These are phyloP conservation scores for Scolopax rusticola DNA, from an alignment of 2,797 vertebrate genomes.

Conservation along the genomic window DNA sequence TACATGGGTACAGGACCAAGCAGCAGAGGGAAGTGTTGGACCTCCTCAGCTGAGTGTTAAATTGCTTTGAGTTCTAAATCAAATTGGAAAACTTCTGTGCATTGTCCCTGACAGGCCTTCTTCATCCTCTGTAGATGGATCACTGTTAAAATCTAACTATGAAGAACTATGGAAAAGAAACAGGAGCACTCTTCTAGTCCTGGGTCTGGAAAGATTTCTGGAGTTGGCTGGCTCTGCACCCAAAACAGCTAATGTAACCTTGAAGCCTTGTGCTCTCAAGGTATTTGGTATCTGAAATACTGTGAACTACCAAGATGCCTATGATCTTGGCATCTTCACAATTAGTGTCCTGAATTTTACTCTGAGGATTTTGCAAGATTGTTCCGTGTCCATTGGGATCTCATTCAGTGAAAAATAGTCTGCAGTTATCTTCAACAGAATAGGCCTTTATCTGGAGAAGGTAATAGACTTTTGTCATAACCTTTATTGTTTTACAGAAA, in stretches of 20 bases:
- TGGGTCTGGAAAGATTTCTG: not conserved
- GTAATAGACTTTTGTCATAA: not conserved
- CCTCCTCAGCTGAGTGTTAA: not conserved
- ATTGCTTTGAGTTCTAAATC: not conserved
- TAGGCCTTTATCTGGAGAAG: not conserved
- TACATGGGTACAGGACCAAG: not conserved
- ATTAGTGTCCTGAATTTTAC: not conserved
- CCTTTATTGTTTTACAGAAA: not conserved
- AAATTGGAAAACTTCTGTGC: not conserved
- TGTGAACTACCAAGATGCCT: not conserved
- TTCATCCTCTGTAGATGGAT: not conserved
- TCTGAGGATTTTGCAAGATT: not conserved
- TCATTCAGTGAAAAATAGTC: not conserved
- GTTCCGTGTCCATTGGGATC: not conserved
- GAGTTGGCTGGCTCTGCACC: not conserved
- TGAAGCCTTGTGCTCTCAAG: not conserved
- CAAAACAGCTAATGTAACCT: not conserved
- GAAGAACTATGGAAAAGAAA: not conserved
- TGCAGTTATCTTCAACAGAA: not conserved
- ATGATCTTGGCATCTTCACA: not conserved
- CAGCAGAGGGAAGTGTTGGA: not conserved
- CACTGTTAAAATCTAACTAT: not conserved
- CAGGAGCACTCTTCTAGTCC: not conserved
- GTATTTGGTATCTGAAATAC: not conserved
- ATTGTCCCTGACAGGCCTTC: not conserved